Evolutionary conservation across 2,113 vertebrate genomes (phyloP), one percentile per base, ranked within the genome.

Genomic region (Dunckerocampus dactyliophorus): DNA sequence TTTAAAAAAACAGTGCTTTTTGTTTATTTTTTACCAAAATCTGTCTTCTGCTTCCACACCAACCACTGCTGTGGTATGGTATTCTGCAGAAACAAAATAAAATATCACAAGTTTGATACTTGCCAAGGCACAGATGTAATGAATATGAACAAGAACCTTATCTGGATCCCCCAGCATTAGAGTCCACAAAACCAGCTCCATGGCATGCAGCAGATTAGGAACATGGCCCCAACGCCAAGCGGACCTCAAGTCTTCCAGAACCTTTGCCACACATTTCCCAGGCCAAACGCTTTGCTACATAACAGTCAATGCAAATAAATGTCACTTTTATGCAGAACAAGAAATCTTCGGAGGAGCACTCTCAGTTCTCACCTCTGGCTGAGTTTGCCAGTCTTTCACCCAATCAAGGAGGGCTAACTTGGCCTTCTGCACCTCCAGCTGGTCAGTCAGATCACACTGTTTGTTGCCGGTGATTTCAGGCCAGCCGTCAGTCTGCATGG

Each of bases 121-220:
- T 59, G 7, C 47, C 53, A 52, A 49, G 39, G 17, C 37, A 8
- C 49, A 20, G 11, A 24, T 51, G 16, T 14, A 54, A 14, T 6
- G 46, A 88, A 34, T 34, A 34, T 5, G 31, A 34, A 34, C 31
- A 34, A 34, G 31, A 34, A 34, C 91, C 87, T 91, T 91, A 72
- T 91, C 75, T 31, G 87, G 77, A n/a, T 75, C 80, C 71, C 89
- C 84, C 12, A 81, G 49, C 46, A 90, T 39, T 15, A 91, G 60
- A 45, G 85, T 87, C 88, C 86, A 91, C 78, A 92, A 83, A 12
- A 91, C 68, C 59, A 92, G 81, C 77, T 92, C 91, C 86, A 91
- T 79, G 6, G 90, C 91, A 0, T 80, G 54, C 80, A 87, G 57
- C 47, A 92, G 87, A 52, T 80, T 88, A 24, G 86, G 74, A 1